Base-by-base conservation (phyloP, 1,140 invertebrate genomes). In the Araneus ventricosus region DNA sequence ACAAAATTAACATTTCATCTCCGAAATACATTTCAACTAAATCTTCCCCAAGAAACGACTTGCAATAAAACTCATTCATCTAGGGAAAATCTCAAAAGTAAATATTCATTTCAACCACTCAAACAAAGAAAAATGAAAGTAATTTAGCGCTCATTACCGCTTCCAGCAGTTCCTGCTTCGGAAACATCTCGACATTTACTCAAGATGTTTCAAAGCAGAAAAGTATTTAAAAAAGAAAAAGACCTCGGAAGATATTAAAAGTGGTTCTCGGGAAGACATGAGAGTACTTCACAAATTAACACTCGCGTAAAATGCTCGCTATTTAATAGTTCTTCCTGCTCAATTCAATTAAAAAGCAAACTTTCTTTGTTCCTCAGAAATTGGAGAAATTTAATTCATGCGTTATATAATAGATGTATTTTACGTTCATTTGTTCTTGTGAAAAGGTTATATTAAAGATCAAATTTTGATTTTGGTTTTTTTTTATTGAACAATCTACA, bases 131-230 rank as follows among this genome's bases (percentile, higher is more conserved):
- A 67, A 75, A 75, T 17, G 70, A 37, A 75, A 75, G 70, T 37
- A 75, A 75, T 75, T 75, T 75, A 75, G 37, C 34, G 30, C 70
- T 75, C 70, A 75, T 75, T 75, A 75, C 70, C 70, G 17, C 59
- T 63, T 34, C 30, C 70, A 75, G 70, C 70, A 20, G 2, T 75
- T 34, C 10, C 27, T 75, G 20, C 30, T 34, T 34, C n/a, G 10
- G 45, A 52, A 52, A 52, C 45, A 52, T 52, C 45, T 52, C 70
- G 30, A 22, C 27, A 34, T 75, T 34, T 75, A 34, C 70, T 75
- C 70, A 20, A 75, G 30, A 75, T 30, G 63, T 3, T 34, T 34
- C 27, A 37, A 34, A 75, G 20, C 14, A 20, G 30, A 75, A 52
- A 52, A 52, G 45, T 14, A 52, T 52, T 52, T 52, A 1, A 52